Conservation (phyloP, 1,140 invertebrate genomes). For the Penaeus chinensis region DNA sequence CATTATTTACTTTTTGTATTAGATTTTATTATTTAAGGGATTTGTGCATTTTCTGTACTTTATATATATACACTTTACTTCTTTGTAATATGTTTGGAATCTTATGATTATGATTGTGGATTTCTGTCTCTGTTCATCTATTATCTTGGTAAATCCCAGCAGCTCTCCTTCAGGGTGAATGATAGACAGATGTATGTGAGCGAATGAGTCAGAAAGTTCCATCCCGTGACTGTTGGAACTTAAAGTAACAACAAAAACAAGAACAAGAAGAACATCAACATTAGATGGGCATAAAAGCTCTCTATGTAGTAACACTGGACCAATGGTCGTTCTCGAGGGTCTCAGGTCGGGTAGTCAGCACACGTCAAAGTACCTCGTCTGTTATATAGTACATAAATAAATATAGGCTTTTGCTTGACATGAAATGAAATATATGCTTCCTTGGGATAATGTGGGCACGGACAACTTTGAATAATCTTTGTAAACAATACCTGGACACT, state of each 20-base stretch:
- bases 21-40: too few relatives aligned
- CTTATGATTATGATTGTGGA: too few relatives aligned
- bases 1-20: too few relatives aligned
- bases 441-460: constrained; percentile 40
- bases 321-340: constrained; percentile 39
- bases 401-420: constrained; percentile 28
- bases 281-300: constrained; percentile 19
- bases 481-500: constrained; percentile 29
- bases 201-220: constrained; percentile 9
- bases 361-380: constrained; percentile 33
- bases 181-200: constrained; percentile 10
- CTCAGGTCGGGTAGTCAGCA: constrained; percentile 26
- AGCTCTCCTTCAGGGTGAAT: constrained; percentile 24
- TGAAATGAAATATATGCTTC: constrained; percentile 32
- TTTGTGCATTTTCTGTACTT: too few relatives aligned
- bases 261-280: neutral
- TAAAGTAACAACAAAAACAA: too few relatives aligned
- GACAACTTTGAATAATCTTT: constrained; percentile 32
- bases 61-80: too few relatives aligned
- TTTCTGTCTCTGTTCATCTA: too few relatives aligned
- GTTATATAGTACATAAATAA: neutral
- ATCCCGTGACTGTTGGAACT: constrained; percentile 20
- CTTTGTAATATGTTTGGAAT: too few relatives aligned
- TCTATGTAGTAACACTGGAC: constrained; percentile 40
- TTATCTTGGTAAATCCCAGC: neutral